Evolutionary conservation across 1,140 invertebrate species (phyloP).

Genomic region (Hyles euphorbiae): DNA sequence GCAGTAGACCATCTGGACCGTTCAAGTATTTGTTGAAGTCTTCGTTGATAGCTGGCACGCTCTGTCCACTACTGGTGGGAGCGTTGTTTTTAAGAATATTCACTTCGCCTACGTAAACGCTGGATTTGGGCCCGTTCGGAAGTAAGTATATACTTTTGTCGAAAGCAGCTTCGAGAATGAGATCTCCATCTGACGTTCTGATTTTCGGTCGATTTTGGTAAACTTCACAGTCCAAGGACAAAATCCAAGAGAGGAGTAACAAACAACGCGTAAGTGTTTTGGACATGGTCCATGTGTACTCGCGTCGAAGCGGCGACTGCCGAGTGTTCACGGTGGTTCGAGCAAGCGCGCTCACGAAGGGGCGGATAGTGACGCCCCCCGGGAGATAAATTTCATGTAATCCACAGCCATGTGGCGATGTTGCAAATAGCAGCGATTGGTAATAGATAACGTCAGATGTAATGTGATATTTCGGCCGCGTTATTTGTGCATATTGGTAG

Average conservation of each 20-base stretch:
- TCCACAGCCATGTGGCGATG: conserved; percentile 1
- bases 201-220: conserved; percentile 77
- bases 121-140: conserved; percentile 76
- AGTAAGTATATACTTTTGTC: conserved; percentile 81
- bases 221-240: conserved; percentile 40
- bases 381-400: conserved; percentile 3
- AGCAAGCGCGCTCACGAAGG: not conserved
- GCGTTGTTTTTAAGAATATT: conserved; percentile 67
- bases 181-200: conserved; percentile 78
- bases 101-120: conserved; percentile 78
- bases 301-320: not conserved
- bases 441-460: no score
- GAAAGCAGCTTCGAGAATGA: conserved; percentile 78
- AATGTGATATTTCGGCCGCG: no score
- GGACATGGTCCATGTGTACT: conserved; percentile 36
- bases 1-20: conserved; percentile 57
- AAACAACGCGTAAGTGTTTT: conserved; percentile 1
- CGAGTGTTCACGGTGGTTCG: not conserved
- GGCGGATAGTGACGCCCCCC: conserved; percentile 10
- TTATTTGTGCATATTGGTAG: no score
- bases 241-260: not conserved
- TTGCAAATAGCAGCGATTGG: no score
- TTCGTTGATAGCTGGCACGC: conserved; percentile 15
- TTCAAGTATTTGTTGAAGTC: conserved; percentile 30
- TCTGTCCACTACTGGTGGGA: not conserved